These are phyloP conservation scores for Pterobdella sp. DNA, from an alignment of 2,888 invertebrate species.

Conservation along the genomic window DNA sequence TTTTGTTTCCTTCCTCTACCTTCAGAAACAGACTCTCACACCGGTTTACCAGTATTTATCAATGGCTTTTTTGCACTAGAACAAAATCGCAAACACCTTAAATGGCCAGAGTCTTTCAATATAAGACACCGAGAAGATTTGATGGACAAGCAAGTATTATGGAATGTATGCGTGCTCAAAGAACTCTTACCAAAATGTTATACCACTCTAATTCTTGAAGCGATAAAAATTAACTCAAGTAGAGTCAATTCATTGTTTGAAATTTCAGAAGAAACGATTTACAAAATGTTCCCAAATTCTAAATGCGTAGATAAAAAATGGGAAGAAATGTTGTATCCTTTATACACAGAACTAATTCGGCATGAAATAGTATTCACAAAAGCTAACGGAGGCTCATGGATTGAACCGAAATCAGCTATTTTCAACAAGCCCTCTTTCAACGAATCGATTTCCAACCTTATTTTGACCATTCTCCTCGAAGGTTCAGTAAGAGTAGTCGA, in stretches of 20 bases:
- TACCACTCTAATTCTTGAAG: conserved; percentile 36
- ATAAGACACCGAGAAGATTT: conserved; percentile 35
- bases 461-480: conserved; percentile 27
- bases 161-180: conserved; percentile 43
- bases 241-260: conserved; percentile 21
- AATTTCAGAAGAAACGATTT: conserved; percentile 25
- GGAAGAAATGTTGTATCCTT: conserved; percentile 22
- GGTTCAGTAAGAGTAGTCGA: conserved; percentile 31
- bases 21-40: conserved; percentile 40
- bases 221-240: conserved; percentile 35
- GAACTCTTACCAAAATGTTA: conserved; percentile 45
- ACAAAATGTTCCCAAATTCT: conserved; percentile 27
- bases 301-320: conserved; percentile 26
- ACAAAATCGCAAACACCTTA: conserved; percentile 42
- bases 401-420: conserved; percentile 33
- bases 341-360: conserved; percentile 27
- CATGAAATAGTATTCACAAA: conserved; percentile 30
- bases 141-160: conserved; percentile 42
- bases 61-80: conserved; percentile 47
- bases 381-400: conserved; percentile 35
- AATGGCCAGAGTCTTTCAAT: conserved; percentile 34
- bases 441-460: conserved; percentile 24
- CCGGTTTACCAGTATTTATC: conserved; percentile 46
- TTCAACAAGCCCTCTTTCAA: conserved; percentile 35
- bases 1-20: conserved; percentile 48